Percentiles rank a stretch among this genome's conserved stretches.
Evolutionary conservation across 1,140 invertebrate genomes (phyloP).

Genomic region (Belonocnema kinseyi): DNA sequence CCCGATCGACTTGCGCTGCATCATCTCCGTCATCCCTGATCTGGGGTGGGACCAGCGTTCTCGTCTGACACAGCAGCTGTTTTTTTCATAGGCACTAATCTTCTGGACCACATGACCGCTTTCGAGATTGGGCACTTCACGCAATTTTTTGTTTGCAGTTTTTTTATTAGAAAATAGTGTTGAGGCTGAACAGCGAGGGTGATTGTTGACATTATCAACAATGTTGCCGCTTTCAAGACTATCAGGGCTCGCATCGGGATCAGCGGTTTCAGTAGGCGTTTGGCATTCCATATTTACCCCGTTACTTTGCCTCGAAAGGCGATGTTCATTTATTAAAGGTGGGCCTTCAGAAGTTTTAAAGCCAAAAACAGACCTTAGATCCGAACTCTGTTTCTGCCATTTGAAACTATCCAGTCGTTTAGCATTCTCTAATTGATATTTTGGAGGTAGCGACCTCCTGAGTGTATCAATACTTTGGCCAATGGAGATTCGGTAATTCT

Average conservation of each 20-base stretch:
- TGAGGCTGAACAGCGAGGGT: not conserved
- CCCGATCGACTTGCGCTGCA: conserved; percentile 54
- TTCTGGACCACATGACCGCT: conserved; percentile 62
- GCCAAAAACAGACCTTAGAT: not conserved
- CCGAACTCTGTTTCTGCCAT: not conserved
- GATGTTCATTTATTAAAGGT: not conserved
- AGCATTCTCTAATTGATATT: not conserved
- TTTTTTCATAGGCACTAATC: conserved; percentile 67
- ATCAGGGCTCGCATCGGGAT: not conserved
- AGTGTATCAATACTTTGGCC: conserved; percentile 25
- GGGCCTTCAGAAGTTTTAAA: not conserved
- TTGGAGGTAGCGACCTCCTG: not conserved
- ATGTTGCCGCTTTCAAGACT: conserved; percentile 6
- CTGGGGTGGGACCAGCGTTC: not conserved
- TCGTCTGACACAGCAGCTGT: conserved; percentile 43
- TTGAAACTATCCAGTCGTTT: not conserved
- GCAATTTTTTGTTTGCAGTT: not conserved
- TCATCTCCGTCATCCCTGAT: conserved; percentile 35
- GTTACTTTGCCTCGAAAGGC: not conserved
- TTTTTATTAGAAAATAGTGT: not conserved
- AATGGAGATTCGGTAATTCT: conserved; percentile 61
- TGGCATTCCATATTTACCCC: too few species aligned
- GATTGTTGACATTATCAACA: not conserved
- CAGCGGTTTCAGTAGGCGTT: not conserved
- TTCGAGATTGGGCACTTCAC: conserved; percentile 34